Evolutionary conservation across 1,140 invertebrate species (phyloP).

Genomic region (Pemphigus obesinymphae): DNA sequence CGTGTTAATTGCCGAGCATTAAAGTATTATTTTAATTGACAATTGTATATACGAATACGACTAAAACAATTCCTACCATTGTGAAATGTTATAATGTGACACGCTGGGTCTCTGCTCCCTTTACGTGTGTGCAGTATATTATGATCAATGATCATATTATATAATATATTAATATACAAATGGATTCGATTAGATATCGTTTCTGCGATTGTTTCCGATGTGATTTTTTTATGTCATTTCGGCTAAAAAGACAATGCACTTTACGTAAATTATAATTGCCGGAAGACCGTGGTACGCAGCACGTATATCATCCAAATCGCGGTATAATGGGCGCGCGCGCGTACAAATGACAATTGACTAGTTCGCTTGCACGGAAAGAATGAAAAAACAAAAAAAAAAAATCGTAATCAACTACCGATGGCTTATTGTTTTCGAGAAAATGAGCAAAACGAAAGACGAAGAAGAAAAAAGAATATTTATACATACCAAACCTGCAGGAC

Average conservation of each 20-base stretch:
- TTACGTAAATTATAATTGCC: background rate
- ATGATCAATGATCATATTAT: background rate
- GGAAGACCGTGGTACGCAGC: background rate
- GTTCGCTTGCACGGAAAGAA: background rate
- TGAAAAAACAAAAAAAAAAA: background rate
- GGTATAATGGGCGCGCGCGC: background rate
- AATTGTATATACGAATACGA: background rate
- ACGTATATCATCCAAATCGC: too few species aligned
- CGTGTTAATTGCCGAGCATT: background rate
- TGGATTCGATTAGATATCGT: background rate
- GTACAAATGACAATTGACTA: background rate
- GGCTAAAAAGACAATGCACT: background rate
- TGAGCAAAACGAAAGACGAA: background rate
- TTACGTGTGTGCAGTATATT: background rate
- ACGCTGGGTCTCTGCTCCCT: background rate
- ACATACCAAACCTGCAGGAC: too few species aligned
- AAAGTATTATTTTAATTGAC: too few species aligned
- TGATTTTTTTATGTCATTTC: background rate
- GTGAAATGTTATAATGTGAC: background rate
- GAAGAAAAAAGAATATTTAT: too few species aligned
- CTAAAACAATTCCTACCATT: background rate
- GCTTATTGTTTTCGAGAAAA: conserved; percentile 7
- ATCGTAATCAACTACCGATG: background rate
- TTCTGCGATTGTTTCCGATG: background rate
- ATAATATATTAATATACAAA: background rate